A percentile compares a stretch with the other conserved stretches of the same genome.
Evolutionary conservation across 2,113 vertebrate genomes (phyloP).

Genomic region (Illadopsis cleaveri): DNA sequence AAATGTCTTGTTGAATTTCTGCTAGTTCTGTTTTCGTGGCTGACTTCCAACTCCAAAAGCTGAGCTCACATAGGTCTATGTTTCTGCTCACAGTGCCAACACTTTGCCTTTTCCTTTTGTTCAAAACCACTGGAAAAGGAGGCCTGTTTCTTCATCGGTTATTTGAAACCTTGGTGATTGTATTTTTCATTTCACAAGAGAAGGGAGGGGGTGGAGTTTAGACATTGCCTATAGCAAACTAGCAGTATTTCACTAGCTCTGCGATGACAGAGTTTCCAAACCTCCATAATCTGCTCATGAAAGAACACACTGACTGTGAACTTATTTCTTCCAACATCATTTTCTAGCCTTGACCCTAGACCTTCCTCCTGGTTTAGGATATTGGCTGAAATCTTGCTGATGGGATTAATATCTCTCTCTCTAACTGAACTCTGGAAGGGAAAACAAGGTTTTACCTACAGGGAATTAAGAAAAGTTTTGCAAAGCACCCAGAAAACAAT

Average conservation of each 20-base stretch:
- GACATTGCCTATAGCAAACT: conserved; percentile 14
- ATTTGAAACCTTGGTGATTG: conserved; percentile 9
- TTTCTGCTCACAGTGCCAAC: not conserved
- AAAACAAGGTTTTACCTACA: conserved; percentile 9
- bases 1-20: not conserved
- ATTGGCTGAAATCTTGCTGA: conserved; percentile 9
- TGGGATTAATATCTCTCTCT: conserved; percentile 12
- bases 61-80: not conserved
- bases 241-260: conserved; percentile 35
- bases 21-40: not conserved
- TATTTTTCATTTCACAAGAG: conserved; percentile 51
- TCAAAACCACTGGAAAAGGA: conserved; percentile 18
- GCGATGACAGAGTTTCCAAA: conserved; percentile 5
- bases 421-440: not conserved
- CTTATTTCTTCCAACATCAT: conserved; percentile 17
- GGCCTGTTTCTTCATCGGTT: not conserved
- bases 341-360: conserved; percentile 16
- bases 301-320: conserved; percentile 30
- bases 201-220: not conserved
- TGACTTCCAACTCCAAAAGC: not conserved
- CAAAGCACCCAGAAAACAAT: not conserved
- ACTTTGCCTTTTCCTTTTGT: not conserved
- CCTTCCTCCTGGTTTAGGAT: conserved; percentile 17
- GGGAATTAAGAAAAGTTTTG: conserved; percentile 3
- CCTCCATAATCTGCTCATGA: not conserved